phyloP scores from a whole-genome alignment of 2,113 vertebrate genomes.

The Amphilophus citrinellus region DNA sequence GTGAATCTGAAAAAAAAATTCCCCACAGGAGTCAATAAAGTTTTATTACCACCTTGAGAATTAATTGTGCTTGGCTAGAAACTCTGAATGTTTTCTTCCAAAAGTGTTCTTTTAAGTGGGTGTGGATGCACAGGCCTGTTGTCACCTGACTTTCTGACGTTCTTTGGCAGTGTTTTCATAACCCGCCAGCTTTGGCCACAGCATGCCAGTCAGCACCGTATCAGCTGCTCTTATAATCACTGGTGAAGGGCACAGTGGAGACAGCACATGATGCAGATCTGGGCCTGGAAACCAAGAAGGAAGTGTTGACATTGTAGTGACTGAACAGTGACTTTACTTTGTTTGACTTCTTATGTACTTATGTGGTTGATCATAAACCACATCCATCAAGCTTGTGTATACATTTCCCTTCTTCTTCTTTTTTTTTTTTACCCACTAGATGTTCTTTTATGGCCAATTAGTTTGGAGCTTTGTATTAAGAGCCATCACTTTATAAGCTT shows the following conservation, averaged over 20 bases:
- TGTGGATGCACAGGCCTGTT: neutral
- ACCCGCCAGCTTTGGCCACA: neutral
- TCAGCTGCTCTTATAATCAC: neutral
- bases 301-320: conserved; percentile 43
- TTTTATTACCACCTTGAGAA: neutral
- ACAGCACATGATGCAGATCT: neutral
- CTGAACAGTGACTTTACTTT: conserved; percentile 37
- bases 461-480: conserved; percentile 38
- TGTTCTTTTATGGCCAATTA: conserved; percentile 23
- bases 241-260: conserved; percentile 32
- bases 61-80: neutral
- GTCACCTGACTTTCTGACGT: neutral
- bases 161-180: neutral
- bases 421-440: neutral
- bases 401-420: neutral
- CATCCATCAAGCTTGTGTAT: neutral
- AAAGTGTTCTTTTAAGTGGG: neutral
- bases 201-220: neutral
- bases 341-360: conserved; percentile 35
- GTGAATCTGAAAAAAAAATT: neutral
- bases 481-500: conserved; percentile 62
- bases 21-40: neutral
- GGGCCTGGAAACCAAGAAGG: neutral
- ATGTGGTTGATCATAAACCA: conserved; percentile 22
- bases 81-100: neutral